Percentiles rank a stretch among this genome's conserved stretches.
Conservation (phyloP, 2,113 vertebrate genomes). For the Actenoides lindsayi region DNA sequence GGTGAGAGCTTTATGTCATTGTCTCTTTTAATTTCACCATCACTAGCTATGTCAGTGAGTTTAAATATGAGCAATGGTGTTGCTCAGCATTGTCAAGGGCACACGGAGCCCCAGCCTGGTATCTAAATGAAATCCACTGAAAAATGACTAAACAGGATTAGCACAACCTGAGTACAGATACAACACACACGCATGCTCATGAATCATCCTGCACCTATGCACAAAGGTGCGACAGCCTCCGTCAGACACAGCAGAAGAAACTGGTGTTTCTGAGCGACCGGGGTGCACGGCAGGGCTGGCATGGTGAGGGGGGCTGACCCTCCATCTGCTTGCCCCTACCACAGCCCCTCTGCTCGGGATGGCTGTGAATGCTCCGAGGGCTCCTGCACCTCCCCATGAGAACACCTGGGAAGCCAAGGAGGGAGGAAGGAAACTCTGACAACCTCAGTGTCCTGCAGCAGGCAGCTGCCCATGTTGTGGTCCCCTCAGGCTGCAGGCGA, state of each 20-base stretch:
- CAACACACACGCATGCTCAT: not conserved
- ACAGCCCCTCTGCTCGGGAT: not conserved
- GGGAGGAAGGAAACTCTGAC: not conserved
- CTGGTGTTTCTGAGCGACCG: not conserved
- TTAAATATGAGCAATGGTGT: slow-evolving; percentile 55
- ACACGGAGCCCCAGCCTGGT: not conserved
- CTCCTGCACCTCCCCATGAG: accelerated
- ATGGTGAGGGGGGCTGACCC: not conserved
- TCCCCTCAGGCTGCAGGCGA: not conserved
- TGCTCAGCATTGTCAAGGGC: slow-evolving; percentile 40
- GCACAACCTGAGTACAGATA: not conserved
- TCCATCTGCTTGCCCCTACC: accelerated
- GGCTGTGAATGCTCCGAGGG: not conserved
- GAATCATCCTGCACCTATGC: not conserved
- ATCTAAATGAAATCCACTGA: slow-evolving; percentile 59
- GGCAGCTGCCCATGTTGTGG: accelerated
- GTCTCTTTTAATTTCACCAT: slow-evolving; percentile 55
- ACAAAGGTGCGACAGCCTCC: not conserved
- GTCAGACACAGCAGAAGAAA: not conserved
- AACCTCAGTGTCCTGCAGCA: not conserved
- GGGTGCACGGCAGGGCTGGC: not conserved
- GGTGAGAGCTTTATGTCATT: slow-evolving; percentile 39
- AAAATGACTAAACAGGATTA: slow-evolving; percentile 52
- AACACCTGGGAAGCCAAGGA: not conserved
- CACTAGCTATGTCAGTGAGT: slow-evolving; percentile 47